Base-by-base conservation (phyloP, 1,140 invertebrate genomes). In the Lysiphlebus fabarum region DNA sequence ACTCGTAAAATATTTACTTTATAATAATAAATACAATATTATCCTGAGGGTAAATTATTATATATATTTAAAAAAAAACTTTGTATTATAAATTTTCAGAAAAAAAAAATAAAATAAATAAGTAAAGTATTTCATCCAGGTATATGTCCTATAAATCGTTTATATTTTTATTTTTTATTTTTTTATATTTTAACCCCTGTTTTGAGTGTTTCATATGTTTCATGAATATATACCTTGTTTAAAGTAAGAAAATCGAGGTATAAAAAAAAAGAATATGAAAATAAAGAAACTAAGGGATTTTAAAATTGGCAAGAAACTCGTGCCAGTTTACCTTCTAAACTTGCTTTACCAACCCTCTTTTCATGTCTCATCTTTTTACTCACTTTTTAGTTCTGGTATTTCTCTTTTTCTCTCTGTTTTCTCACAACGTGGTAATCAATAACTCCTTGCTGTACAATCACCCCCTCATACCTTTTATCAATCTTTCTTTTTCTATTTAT, bases 361-460 rank as follows among this genome's bases (percentile, higher is more conserved):
- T 62, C 55, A 48, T 56, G 59, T 33, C 57, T 59, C 59, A 40
- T 53, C 38, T 37, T 38, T 26, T 53, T 10, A 11, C 17, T 53
- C 38, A 14, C 51, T 12, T 36, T 17, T 37, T n/a, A 2, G 8
- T 10, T n/a, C 58, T n/a, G 9, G 11, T 10, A 14, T 47, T 34
- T 48, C 47, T 41, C 49, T 11, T 40, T 48, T 53, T 50, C 47
- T 36, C 17, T 4, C 11, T 38, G 37, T 51, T 58, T 53, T 37
- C 61, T 55, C 42, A 33, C 33, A 14, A 37, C 6, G 36, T 34
- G 43, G 70, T 71, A 74, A 74, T 74, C 72, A 74, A 74, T 74
- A 74, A 74, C 72, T 74, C 64, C 72, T 72, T 63, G 67, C 67
- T 60, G 67, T 64, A 61, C 66, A 69, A 68, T 64, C 66, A 66